A percentile compares a stretch with the other conserved stretches of the same genome.
These are phyloP conservation scores for Lithophane semibrunnea DNA, from an alignment of 2,888 invertebrate species.

Conservation along the genomic window DNA sequence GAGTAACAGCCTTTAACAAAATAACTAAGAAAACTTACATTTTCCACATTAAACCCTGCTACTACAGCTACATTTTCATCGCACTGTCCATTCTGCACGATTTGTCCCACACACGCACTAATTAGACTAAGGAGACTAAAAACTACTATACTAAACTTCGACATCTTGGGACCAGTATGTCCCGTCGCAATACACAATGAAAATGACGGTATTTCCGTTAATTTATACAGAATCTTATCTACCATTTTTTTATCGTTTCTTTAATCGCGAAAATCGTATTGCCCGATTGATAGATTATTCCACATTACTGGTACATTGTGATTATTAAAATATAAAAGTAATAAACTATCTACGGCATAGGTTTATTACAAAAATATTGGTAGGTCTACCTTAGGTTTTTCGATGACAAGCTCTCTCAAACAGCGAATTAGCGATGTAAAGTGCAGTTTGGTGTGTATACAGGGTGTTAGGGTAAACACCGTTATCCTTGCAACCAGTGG, in stretches of 20 bases:
- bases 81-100: slow-evolving; percentile 78
- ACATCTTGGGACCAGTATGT: slow-evolving; percentile 77
- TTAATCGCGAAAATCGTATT: slow-evolving; percentile 59
- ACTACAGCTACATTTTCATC: slow-evolving; percentile 66
- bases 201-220: slow-evolving; percentile 73
- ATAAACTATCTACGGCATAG: neutral
- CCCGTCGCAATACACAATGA: slow-evolving; percentile 70
- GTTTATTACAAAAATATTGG: neutral
- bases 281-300: slow-evolving; percentile 34
- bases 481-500: no score
- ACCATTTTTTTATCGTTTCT: slow-evolving; percentile 48
- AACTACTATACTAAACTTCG: slow-evolving; percentile 72
- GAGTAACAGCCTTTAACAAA: neutral
- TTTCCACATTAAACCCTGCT: slow-evolving; percentile 66
- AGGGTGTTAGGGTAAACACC: no score
- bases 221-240: slow-evolving; percentile 78
- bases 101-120: slow-evolving; percentile 75
- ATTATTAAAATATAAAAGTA: slow-evolving; percentile 15
- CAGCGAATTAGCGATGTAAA: neutral
- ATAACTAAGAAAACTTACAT: slow-evolving; percentile 67
- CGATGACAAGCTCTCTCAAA: neutral
- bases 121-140: slow-evolving; percentile 74
- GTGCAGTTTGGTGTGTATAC: neutral
- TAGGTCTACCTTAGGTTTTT: neutral
- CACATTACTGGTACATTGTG: slow-evolving; percentile 27